Percentiles rank a stretch among this genome's conserved stretches.
Evolutionary conservation across 2,888 invertebrate genomes (phyloP).

Genomic region (Epirrita christyi): DNA sequence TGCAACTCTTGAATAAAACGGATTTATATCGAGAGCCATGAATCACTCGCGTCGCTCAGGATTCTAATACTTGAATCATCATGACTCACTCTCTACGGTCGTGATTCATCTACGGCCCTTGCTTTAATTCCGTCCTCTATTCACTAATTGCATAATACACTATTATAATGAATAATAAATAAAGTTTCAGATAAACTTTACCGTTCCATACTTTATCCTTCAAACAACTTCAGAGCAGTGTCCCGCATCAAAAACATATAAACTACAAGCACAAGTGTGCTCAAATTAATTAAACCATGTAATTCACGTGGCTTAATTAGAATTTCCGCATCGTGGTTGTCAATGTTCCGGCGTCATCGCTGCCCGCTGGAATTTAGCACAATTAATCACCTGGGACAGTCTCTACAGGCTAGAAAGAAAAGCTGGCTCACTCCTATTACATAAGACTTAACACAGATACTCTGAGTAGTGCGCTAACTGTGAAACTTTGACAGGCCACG

Average conservation of each 20-base stretch:
- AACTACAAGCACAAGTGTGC: constrained; percentile 14
- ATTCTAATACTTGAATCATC: too few relatives aligned
- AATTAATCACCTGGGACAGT: constrained; percentile 49
- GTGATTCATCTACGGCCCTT: too few relatives aligned
- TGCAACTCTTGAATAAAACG: too few relatives aligned
- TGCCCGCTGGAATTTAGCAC: constrained; percentile 41
- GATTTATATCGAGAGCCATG: too few relatives aligned
- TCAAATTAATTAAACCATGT: constrained; percentile 37
- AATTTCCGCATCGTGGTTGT: constrained; percentile 44
- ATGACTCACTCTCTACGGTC: too few relatives aligned
- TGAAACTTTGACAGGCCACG: too few relatives aligned
- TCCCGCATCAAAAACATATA: neutral
- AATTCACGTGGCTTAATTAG: constrained; percentile 47
- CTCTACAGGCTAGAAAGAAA: constrained; percentile 21
- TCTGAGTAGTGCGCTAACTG: too few relatives aligned
- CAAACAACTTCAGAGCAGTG: neutral
- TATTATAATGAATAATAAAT: too few relatives aligned
- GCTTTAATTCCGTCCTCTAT: too few relatives aligned
- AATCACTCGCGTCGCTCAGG: too few relatives aligned
- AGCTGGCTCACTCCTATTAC: neutral
- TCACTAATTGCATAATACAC: too few relatives aligned
- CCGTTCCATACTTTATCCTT: neutral
- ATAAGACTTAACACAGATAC: too few relatives aligned
- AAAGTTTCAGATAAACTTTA: neutral
- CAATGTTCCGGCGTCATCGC: constrained; percentile 37